phyloP scores from a whole-genome alignment of 35 echinoderm and acorn worm species.

The Apostichopus japonicus region DNA sequence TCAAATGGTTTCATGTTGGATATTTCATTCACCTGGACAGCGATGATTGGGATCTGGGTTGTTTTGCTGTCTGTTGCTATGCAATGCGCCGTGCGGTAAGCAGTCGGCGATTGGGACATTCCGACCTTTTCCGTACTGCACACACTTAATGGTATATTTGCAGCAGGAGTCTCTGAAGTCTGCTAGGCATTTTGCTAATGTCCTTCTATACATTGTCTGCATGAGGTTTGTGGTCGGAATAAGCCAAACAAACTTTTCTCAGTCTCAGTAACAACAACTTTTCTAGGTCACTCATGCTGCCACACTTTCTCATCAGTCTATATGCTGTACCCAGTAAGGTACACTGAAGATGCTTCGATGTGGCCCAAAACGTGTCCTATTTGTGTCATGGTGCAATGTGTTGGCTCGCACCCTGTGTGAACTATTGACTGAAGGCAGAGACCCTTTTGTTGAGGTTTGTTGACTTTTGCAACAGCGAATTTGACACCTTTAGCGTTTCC shows the following conservation, averaged over 20 bases:
- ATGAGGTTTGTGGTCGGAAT: constrained; percentile 38
- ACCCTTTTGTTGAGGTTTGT: constrained; percentile 42
- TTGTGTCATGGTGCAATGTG: constrained; percentile 41
- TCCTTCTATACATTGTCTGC: constrained; percentile 20
- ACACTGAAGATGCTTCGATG: constrained; percentile 13
- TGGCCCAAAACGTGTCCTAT: constrained; percentile 40
- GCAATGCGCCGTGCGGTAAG: neutral
- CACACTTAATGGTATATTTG: neutral
- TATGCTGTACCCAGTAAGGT: constrained; percentile 15
- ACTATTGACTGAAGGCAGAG: constrained; percentile 50
- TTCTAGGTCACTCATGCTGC: constrained; percentile 22
- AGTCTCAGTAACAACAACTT: no score
- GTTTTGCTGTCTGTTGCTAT: neutral
- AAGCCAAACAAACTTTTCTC: neutral
- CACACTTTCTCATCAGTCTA: constrained; percentile 35
- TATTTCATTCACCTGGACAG: constrained; percentile 41
- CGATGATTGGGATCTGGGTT: neutral
- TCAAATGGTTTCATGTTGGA: constrained; percentile 42
- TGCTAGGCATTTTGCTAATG: constrained; percentile 38
- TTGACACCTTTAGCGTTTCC: constrained; percentile 24
- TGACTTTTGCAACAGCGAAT: constrained; percentile 8
- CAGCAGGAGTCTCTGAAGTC: constrained; percentile 50
- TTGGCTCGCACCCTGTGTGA: constrained; percentile 41
- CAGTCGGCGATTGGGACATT: no score
- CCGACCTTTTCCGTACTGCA: no score